These are phyloP conservation scores for Aphelinus atriplicis DNA, from an alignment of 1,140 invertebrate genomes.

Conservation along the genomic window DNA sequence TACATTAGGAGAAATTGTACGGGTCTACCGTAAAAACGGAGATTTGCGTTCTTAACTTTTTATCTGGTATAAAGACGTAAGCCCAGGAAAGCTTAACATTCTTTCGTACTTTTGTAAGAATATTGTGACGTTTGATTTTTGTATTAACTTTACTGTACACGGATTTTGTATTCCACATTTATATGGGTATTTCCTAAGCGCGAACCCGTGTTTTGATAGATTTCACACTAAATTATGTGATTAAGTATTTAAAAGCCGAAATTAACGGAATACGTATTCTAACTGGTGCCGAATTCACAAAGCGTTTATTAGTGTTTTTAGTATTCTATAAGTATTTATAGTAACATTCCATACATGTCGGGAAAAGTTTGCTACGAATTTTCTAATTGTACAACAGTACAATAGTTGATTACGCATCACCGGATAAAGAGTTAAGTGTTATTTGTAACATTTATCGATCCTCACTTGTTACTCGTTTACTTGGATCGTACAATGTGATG, in stretches of 20 bases:
- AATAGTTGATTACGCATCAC: not conserved
- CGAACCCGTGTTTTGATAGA: slow-evolving; percentile 3
- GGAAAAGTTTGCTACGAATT: slow-evolving; percentile 2
- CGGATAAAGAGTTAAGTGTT: slow-evolving; percentile 15
- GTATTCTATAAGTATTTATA: slow-evolving; percentile 26
- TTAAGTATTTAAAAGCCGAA: not conserved
- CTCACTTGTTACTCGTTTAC: slow-evolving; percentile 33
- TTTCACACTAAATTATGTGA: slow-evolving; percentile 12
- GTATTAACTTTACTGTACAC: slow-evolving; percentile 25
- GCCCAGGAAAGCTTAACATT: slow-evolving; percentile 35
- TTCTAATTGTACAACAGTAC: not conserved
- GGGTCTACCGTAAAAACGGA: not conserved
- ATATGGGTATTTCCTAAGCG: not conserved
- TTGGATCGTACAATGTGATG: slow-evolving; percentile 35
- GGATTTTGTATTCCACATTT: slow-evolving; percentile 19
- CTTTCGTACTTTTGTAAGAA: slow-evolving; percentile 39
- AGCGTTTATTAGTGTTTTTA: slow-evolving; percentile 31
- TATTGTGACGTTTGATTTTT: slow-evolving; percentile 24
- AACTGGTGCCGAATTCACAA: slow-evolving; percentile 36
- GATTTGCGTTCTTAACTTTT: slow-evolving; percentile 26
- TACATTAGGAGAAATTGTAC: not conserved
- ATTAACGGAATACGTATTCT: slow-evolving; percentile 32
- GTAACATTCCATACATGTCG: not conserved
- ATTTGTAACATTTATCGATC: slow-evolving; percentile 26
- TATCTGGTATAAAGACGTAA: slow-evolving; percentile 38